phyloP scores from a whole-genome alignment of 2,797 vertebrate species.

The Rallus crepitans region DNA sequence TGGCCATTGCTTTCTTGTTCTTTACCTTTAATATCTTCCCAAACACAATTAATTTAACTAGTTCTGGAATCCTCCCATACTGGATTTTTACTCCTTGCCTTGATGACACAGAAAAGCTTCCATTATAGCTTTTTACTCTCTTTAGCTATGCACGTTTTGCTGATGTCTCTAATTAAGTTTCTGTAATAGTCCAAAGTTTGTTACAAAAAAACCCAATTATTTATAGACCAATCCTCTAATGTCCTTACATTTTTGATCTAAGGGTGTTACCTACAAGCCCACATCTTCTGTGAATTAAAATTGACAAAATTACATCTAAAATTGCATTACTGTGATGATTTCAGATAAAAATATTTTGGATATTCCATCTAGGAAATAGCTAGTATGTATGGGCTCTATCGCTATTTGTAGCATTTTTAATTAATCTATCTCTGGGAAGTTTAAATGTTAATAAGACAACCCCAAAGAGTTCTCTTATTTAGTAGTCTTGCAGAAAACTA shows the following conservation, averaged over 20 bases:
- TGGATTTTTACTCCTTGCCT: neutral
- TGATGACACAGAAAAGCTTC: neutral
- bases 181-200: neutral
- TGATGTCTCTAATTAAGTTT: neutral
- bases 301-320: neutral
- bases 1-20: neutral
- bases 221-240: neutral
- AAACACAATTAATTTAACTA: neutral
- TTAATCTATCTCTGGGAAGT: neutral
- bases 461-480: neutral
- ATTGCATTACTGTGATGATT: neutral
- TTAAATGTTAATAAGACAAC: neutral
- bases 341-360: neutral
- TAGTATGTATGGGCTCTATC: neutral
- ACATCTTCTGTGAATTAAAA: neutral
- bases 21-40: neutral
- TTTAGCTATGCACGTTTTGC: neutral
- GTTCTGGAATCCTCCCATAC: neutral
- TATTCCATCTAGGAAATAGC: neutral
- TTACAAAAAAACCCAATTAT: neutral
- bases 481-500: neutral
- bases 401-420: neutral
- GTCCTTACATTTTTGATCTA: neutral
- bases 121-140: neutral
- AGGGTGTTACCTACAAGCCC: neutral